Evolutionary conservation across 2,797 vertebrate species (phyloP).

Genomic region (Gastrophryne carolinensis): DNA sequence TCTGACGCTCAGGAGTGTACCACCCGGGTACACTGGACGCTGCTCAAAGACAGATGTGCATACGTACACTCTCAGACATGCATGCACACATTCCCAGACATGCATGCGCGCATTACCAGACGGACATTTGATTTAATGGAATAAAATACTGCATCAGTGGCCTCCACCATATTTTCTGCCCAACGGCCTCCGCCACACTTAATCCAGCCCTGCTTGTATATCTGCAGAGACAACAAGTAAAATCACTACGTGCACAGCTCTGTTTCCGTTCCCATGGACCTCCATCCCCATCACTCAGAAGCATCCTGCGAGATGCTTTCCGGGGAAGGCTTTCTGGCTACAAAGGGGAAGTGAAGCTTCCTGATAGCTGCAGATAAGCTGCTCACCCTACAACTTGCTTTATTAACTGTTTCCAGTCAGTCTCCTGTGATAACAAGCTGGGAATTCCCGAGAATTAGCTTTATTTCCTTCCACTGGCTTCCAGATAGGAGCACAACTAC

Average conservation of each 20-base stretch:
- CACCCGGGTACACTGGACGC: too few species aligned
- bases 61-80: too few species aligned
- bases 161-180: too few species aligned
- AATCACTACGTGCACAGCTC: slow-evolving; percentile 6
- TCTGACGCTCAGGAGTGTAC: too few species aligned
- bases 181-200: too few species aligned
- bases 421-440: neutral
- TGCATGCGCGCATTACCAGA: too few species aligned
- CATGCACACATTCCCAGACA: too few species aligned
- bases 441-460: neutral
- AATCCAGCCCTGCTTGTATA: too few species aligned
- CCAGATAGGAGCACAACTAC: too few species aligned
- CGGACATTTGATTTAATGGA: too few species aligned
- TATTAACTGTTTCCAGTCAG: slow-evolving; percentile 19
- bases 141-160: too few species aligned
- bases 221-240: slow-evolving; percentile 3
- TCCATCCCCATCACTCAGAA: slow-evolving; percentile 45
- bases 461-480: neutral
- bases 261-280: slow-evolving; percentile 56
- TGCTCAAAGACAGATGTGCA: too few species aligned
- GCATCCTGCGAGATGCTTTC: slow-evolving; percentile 58
- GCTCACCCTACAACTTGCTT: neutral
- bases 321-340: slow-evolving; percentile 48
- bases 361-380: slow-evolving; percentile 38
- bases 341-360: slow-evolving; percentile 11